Percentiles rank a stretch among this genome's conserved stretches.
These are phyloP conservation scores for Lampris incognitus DNA, from an alignment of 2,113 vertebrate species.

Conservation along the genomic window DNA sequence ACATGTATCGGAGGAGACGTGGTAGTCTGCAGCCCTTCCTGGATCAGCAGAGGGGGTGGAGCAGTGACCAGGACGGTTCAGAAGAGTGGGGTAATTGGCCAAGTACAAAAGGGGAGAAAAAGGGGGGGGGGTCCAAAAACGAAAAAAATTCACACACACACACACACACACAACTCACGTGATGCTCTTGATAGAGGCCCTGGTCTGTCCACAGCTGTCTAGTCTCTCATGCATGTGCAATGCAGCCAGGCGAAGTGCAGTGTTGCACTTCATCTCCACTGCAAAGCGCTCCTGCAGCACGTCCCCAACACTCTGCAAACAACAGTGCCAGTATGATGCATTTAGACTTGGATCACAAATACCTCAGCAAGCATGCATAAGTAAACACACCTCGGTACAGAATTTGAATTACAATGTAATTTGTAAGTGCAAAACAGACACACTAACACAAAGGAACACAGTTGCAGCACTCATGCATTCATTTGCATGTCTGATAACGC, in stretches of 20 bases:
- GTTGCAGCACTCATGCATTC: neutral
- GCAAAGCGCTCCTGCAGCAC: conserved; percentile 96
- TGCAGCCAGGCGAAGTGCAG: conserved; percentile 91
- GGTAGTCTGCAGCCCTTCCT: too few species aligned
- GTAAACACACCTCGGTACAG: neutral
- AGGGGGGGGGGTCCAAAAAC: too few species aligned
- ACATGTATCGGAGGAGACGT: too few species aligned
- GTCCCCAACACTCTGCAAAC: conserved; percentile 91
- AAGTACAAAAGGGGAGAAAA: too few species aligned
- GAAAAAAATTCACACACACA: neutral
- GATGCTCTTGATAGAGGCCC: conserved; percentile 94
- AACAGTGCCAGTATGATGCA: conserved; percentile 33
- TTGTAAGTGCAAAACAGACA: neutral
- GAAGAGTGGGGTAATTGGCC: too few species aligned
- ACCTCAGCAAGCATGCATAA: neutral
- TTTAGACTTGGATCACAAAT: neutral
- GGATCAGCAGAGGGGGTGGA: too few species aligned
- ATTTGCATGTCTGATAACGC: neutral
- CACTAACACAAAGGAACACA: neutral
- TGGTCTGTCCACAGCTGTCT: conserved; percentile 89
- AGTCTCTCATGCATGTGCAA: conserved; percentile 97
- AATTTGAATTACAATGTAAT: neutral
- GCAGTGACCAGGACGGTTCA: too few species aligned
- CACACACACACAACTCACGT: conserved; percentile 84
- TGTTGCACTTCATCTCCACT: conserved; percentile 96